These are phyloP conservation scores for Setophaga petechia DNA, from an alignment of 2,113 vertebrate genomes.

Conservation along the genomic window DNA sequence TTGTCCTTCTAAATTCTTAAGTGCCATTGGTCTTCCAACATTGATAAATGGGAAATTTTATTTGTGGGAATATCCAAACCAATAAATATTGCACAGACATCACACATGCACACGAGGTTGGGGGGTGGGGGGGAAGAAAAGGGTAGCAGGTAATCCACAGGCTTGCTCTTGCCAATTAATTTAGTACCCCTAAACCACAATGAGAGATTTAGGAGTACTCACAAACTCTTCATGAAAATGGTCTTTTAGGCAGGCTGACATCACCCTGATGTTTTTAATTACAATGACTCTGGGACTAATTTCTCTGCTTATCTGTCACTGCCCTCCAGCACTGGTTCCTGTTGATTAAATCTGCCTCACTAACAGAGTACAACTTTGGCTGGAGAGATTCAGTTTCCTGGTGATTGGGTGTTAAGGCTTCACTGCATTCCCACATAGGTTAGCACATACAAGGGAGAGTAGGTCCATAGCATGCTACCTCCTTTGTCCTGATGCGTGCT, in stretches of 20 bases:
- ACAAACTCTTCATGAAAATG: neutral
- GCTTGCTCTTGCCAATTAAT: neutral
- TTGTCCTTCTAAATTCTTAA: neutral
- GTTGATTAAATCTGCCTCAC: slow-evolving; percentile 59
- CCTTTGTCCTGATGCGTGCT: neutral
- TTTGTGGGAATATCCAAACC: neutral
- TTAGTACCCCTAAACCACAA: too few relatives aligned
- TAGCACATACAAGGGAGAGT: neutral
- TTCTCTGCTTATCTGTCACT: slow-evolving; percentile 54
- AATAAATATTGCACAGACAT: neutral
- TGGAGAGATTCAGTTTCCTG: neutral
- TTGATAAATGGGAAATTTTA: neutral
- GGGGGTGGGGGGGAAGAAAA: rapidly evolving
- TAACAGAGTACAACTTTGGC: neutral
- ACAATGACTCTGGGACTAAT: slow-evolving; percentile 24
- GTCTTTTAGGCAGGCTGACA: slow-evolving; percentile 30
- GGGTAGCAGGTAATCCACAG: neutral
- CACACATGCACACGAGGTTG: rapidly evolving
- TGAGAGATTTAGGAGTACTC: neutral
- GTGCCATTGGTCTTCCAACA: neutral
- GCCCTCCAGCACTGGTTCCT: slow-evolving; percentile 56
- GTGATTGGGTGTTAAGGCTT: neutral
- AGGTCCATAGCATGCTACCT: neutral
- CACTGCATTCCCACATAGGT: neutral
- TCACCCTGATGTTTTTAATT: slow-evolving; percentile 56